phyloP scores from a whole-genome alignment of 2,888 invertebrate genomes.

The Tyria jacobaeae region DNA sequence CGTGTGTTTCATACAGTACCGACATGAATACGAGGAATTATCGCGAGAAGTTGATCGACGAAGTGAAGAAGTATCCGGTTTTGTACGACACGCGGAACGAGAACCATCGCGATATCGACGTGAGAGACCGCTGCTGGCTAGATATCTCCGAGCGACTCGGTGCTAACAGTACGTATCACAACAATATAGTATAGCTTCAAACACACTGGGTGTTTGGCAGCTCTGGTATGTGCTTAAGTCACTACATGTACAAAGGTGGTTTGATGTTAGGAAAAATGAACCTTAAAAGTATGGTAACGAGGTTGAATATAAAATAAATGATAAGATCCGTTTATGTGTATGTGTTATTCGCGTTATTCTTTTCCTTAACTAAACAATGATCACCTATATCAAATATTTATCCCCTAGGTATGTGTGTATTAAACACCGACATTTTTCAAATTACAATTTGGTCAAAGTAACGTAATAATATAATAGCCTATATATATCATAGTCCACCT shows the following conservation, averaged over 20 bases:
- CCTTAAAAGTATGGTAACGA: fast-evolving
- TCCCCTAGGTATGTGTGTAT: too few species aligned
- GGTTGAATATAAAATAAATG: slow-evolving; percentile 1
- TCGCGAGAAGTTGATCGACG: slow-evolving; percentile 76
- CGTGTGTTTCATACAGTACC: background rate
- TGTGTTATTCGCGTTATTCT: background rate
- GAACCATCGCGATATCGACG: slow-evolving; percentile 77
- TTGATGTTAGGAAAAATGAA: background rate
- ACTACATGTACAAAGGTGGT: background rate
- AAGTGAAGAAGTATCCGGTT: slow-evolving; percentile 78
- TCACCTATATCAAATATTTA: background rate
- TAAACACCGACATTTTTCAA: too few species aligned
- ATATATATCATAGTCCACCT: too few species aligned
- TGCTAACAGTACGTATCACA: slow-evolving; percentile 66
- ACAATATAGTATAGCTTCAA: slow-evolving; percentile 16
- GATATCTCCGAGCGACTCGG: slow-evolving; percentile 77
- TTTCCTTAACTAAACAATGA: background rate
- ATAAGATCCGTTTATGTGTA: background rate
- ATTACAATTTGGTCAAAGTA: too few species aligned
- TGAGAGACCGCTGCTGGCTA: slow-evolving; percentile 78
- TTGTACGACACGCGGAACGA: slow-evolving; percentile 80
- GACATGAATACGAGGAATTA: slow-evolving; percentile 62
- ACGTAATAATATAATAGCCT: too few species aligned
- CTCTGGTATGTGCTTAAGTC: background rate
- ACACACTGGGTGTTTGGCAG: background rate